A percentile compares a stretch with the other conserved stretches of the same genome.
Evolutionary conservation across 2,797 vertebrate genomes (phyloP).

Genomic region (Onychomys torridus): DNA sequence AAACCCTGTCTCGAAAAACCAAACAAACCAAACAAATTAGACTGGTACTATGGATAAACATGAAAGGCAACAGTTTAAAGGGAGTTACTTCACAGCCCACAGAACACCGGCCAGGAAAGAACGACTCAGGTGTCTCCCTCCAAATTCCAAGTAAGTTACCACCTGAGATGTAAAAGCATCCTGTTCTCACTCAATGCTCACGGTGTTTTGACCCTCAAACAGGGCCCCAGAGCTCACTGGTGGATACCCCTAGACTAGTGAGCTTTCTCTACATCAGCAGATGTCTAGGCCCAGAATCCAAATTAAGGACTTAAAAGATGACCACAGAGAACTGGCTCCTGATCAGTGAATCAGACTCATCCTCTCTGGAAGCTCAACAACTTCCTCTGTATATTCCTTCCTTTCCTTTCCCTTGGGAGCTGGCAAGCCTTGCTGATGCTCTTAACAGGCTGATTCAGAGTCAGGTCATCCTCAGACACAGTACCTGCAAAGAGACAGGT

Average conservation of each 20-base stretch:
- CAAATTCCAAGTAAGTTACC: background rate
- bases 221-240: background rate
- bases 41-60: background rate
- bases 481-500: background rate
- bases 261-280: background rate
- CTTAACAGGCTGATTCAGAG: background rate
- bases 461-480: background rate
- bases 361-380: background rate
- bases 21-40: no score
- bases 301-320: background rate
- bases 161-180: background rate
- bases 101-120: background rate
- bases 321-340: background rate
- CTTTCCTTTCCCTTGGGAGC: background rate
- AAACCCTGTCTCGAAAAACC: no score
- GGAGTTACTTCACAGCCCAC: constrained; percentile 28
- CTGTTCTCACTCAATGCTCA: background rate
- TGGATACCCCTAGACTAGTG: background rate
- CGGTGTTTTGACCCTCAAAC: background rate
- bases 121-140: background rate
- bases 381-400: background rate
- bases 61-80: constrained; percentile 48
- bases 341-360: background rate
- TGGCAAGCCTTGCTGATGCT: background rate
- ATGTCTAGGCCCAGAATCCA: background rate